Evolutionary conservation across 2,797 vertebrate species (phyloP), one percentile per base, ranked within the genome.

Genomic region (Cynodonichthys magdalenae): DNA sequence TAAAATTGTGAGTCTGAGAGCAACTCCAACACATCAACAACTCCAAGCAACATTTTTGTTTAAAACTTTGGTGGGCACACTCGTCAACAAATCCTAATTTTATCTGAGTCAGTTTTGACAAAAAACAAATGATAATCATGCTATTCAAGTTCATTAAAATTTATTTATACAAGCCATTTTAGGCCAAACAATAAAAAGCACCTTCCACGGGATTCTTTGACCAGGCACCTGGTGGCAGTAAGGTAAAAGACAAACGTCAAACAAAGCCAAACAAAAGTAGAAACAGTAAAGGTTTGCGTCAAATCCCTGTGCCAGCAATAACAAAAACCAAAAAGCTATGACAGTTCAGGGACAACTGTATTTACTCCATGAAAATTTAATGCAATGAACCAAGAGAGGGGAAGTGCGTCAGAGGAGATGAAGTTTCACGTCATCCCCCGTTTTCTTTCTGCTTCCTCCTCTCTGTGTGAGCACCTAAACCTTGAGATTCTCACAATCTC

Each of bases 391-490:
- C 59, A 68, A 62, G 29, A 29, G 14, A 41, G n/a, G 63, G 51
- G 45, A 69, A 76, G 52, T 79, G 77, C 68, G 63, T 87, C 83
- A 89, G 54, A 60, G 69, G 45, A 74, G 64, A 74, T 75, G 1
- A 69, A 74, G 46, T 71, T 67, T 53, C 49, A 77, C 63, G 31
- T 86, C 72, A 87, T 73, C 55, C 18, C 29, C 46, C 19, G 50
- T 42, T 58, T 44, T 34, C 20, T 7, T 6, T 50, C 56, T 36
- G 20, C 51, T 65, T 65, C 52, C 36, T 51, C 49, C n/a, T 79
- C 42, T 65, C 42, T 44, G 39, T 10, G 19, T 28, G 36, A 60
- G 64, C 47, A 71, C 63, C 68, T 51, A 63, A n/a, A 70, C 80
- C 76, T 64, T 74, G 42, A 65, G 15, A 18, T 24, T 54, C 49